These are phyloP conservation scores for Watsonalla binaria DNA, from an alignment of 2,888 invertebrate species.

Conservation along the genomic window DNA sequence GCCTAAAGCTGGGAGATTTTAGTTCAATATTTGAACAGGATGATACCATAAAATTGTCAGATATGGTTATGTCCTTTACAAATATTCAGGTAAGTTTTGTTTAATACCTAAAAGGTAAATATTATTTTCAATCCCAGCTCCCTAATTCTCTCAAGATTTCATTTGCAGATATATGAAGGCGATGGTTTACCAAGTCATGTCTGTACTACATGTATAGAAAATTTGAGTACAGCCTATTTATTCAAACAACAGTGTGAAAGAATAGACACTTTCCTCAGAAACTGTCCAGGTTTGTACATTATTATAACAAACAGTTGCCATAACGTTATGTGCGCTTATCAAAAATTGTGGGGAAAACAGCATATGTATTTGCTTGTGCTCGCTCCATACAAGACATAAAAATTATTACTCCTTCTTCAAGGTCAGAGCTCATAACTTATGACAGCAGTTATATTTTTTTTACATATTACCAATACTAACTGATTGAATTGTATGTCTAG, in stretches of 20 bases:
- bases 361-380: no score
- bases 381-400: background rate
- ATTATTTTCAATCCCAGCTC: no score
- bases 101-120: background rate
- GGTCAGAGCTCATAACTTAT: background rate
- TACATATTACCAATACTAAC: background rate
- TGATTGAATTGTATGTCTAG: slow-evolving; percentile 27
- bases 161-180: slow-evolving; percentile 62
- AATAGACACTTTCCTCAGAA: slow-evolving; percentile 51
- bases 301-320: no score
- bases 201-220: slow-evolving; percentile 67
- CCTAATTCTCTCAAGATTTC: background rate
- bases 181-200: slow-evolving; percentile 69
- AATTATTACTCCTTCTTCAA: background rate
- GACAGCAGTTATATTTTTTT: background rate
- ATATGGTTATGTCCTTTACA: slow-evolving; percentile 73
- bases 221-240: slow-evolving; percentile 66
- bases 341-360: no score
- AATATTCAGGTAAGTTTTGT: slow-evolving; percentile 50
- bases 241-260: slow-evolving; percentile 70
- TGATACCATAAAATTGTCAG: slow-evolving; percentile 64
- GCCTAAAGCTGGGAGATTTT: slow-evolving; percentile 69
- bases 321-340: no score
- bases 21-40: slow-evolving; percentile 73
- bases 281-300: slow-evolving; percentile 48